These are phyloP conservation scores for Belgica antarctica DNA, from an alignment of 2,888 invertebrate species.

Conservation along the genomic window DNA sequence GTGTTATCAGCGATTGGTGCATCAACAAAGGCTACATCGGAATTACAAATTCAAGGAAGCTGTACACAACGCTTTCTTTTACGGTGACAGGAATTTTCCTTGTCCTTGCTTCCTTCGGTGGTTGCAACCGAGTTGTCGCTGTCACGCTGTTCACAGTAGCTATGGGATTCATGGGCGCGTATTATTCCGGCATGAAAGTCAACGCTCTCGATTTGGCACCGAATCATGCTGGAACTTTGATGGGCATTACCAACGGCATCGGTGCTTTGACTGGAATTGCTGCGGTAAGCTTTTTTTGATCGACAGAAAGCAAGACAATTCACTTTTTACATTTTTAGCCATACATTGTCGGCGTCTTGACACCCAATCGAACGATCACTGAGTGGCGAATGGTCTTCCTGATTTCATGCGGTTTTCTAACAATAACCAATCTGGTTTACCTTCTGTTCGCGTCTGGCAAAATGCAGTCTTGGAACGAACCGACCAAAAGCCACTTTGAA, in stretches of 20 bases:
- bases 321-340: constrained; percentile 50
- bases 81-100: constrained; percentile 58
- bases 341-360: constrained; percentile 61
- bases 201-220: constrained; percentile 65
- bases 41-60: constrained; percentile 60
- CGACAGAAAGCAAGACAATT: no score
- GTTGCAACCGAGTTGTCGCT: constrained; percentile 58
- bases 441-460: constrained; percentile 29
- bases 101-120: constrained; percentile 61
- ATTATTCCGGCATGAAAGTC: constrained; percentile 65
- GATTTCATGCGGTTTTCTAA: constrained; percentile 25
- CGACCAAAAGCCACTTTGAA: no score
- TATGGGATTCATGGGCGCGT: constrained; percentile 64
- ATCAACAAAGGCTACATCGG: constrained; percentile 58
- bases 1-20: constrained; percentile 63
- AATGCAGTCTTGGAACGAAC: constrained; percentile 37
- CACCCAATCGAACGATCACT: constrained; percentile 54
- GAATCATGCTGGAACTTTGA: constrained; percentile 64
- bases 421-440: constrained; percentile 31
- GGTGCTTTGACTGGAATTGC: constrained; percentile 49
- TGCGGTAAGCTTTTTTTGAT: constrained; percentile 18
- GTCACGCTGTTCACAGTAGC: constrained; percentile 60
- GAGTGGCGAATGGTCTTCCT: constrained; percentile 39
- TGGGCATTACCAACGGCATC: constrained; percentile 64
- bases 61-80: constrained; percentile 59